Evolutionary conservation across 2,797 vertebrate species (phyloP).

Genomic region (Ispidina lecontei): DNA sequence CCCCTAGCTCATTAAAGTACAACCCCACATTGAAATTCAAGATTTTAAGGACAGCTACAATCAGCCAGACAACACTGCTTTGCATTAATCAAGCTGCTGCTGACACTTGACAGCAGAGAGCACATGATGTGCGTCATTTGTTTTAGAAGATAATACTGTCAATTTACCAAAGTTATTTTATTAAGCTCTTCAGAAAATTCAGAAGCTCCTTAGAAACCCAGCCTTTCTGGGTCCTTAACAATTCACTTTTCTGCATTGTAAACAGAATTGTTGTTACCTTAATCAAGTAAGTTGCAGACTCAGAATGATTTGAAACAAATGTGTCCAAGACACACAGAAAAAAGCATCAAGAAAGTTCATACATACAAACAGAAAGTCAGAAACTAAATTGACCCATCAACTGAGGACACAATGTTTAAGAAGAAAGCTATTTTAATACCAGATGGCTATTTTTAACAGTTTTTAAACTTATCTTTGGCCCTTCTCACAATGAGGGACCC

Average conservation of each 20-base stretch:
- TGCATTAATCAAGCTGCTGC: slow-evolving; percentile 9
- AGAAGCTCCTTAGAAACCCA: neutral
- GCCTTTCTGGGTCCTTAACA: neutral
- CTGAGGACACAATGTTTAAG: neutral
- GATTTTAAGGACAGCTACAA: slow-evolving; percentile 36
- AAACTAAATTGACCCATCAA: neutral
- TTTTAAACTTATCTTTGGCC: neutral
- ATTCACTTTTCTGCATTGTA: neutral
- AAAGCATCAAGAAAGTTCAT: neutral
- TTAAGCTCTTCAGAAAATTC: neutral
- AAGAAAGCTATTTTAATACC: neutral
- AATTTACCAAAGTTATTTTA: slow-evolving; percentile 19
- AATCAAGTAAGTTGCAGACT: neutral
- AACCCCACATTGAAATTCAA: neutral
- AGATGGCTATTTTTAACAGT: neutral
- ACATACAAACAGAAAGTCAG: neutral
- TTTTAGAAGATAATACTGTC: slow-evolving; percentile 7
- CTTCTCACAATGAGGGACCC: neutral
- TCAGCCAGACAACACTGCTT: slow-evolving; percentile 10
- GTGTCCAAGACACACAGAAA: neutral
- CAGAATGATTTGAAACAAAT: neutral
- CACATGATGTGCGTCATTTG: neutral
- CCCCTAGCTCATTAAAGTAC: neutral
- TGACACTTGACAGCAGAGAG: slow-evolving; percentile 37
- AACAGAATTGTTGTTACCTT: neutral